These are phyloP conservation scores for Phengaris alcon DNA, from an alignment of 2,888 invertebrate species.

Conservation along the genomic window DNA sequence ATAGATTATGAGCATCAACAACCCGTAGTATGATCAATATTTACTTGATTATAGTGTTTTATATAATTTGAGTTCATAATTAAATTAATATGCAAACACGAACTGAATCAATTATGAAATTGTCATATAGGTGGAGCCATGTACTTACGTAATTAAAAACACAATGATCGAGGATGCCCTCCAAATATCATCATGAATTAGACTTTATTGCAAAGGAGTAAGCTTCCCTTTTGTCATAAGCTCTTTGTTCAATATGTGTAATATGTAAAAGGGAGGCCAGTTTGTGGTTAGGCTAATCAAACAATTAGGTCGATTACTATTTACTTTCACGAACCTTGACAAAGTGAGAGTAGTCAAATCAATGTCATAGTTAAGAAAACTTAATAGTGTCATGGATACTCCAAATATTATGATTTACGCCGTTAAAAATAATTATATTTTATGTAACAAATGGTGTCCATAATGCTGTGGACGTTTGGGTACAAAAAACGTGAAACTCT, in stretches of 20 bases:
- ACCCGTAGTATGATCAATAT: neutral
- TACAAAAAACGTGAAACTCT: too few species aligned
- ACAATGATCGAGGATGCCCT: neutral
- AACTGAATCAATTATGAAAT: constrained; percentile 33
- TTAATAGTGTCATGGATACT: too few species aligned
- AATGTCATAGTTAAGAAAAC: too few species aligned
- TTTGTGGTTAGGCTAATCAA: constrained; percentile 16
- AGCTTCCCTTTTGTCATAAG: neutral
- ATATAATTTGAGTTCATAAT: neutral
- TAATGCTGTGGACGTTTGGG: too few species aligned
- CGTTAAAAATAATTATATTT: too few species aligned
- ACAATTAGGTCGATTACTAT: constrained; percentile 22
- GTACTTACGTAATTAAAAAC: constrained; percentile 36
- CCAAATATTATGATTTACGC: too few species aligned
- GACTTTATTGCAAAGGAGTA: neutral
- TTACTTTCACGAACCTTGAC: neutral
- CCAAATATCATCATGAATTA: neutral
- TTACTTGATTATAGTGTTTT: neutral
- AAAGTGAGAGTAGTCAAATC: too few species aligned
- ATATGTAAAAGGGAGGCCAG: constrained; percentile 6
- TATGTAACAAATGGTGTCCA: too few species aligned
- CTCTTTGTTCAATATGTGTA: neutral
- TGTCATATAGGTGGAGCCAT: constrained; percentile 33
- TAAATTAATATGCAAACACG: constrained; percentile 24
- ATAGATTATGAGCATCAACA: too few species aligned